Conservation (phyloP, 2,888 invertebrate genomes). For the Ectemnius lituratus region DNA sequence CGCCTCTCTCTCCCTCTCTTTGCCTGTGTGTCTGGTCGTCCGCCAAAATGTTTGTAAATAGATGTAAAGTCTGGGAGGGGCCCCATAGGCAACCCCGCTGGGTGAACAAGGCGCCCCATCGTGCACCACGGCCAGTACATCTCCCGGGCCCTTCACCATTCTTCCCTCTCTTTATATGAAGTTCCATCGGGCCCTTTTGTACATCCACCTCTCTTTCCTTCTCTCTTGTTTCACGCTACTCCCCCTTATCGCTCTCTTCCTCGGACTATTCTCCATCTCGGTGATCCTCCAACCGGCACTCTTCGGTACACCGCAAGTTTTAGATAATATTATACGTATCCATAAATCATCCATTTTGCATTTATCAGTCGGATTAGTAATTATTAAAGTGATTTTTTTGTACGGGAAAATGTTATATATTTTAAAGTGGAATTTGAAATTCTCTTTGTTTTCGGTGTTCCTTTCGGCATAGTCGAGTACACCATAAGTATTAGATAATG, state of each 20-base stretch:
- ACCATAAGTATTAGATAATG: too few species aligned
- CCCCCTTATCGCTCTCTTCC: slow-evolving; percentile 18
- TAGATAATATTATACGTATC: too few species aligned
- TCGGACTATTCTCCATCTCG: slow-evolving; percentile 34
- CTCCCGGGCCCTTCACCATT: slow-evolving; percentile 61
- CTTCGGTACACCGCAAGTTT: too few species aligned
- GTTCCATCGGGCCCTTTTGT: slow-evolving; percentile 55
- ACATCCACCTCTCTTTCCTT: slow-evolving; percentile 35
- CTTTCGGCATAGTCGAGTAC: too few species aligned
- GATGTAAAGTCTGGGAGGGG: slow-evolving; percentile 72
- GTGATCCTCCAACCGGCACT: background rate
- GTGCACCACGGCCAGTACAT: slow-evolving; percentile 62
- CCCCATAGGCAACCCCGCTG: slow-evolving; percentile 68
- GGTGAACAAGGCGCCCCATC: slow-evolving; percentile 73
- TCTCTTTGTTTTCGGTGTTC: too few species aligned
- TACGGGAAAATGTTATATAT: too few species aligned
- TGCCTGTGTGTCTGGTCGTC: slow-evolving; percentile 22
- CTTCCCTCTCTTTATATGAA: slow-evolving; percentile 58
- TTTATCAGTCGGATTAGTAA: too few species aligned
- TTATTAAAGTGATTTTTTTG: too few species aligned
- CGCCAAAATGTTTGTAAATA: slow-evolving; percentile 77
- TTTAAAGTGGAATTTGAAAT: too few species aligned
- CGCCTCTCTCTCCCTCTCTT: slow-evolving; percentile 32
- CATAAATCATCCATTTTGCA: too few species aligned
- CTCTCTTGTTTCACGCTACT: slow-evolving; percentile 15